Evolutionary conservation across 2,888 invertebrate species (phyloP), one percentile per base, ranked within the genome.

Genomic region (Bombyx huttoni): DNA sequence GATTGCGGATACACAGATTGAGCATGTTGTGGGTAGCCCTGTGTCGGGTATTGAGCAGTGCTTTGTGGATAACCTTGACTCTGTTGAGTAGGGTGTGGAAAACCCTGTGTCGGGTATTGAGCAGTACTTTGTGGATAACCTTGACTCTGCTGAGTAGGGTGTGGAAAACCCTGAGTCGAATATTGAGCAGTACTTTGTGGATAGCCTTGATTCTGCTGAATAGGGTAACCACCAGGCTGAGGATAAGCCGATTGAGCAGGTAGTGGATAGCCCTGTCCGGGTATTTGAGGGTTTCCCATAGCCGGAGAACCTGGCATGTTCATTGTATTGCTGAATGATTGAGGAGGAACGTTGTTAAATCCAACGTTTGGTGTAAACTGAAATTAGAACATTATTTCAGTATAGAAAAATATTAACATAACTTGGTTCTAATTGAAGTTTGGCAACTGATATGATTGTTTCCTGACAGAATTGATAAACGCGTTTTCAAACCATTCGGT

Each of bases 251-350:
- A 57, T 56, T 67, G 65, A 58, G 66, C 56, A 52, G 73, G 69
- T 24, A 24, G 40, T 8, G 40, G 40, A 40, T 40, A 40, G 40
- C 40, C 9, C 12, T 40, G 40, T 40, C 40, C 40, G 24, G 24
- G 24, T 24, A 24, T 5, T 40, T 40, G 67, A 10, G 86, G 85
- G 62, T 84, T 86, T 7, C 87, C 87, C 67, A 75, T 75, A 9
- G 81, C 78, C 10, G 84, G 82, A 51, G 85, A 67, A 24, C 89
- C 88, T 0, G 78, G 81, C 81, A 84, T 85, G 48, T 88, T 89
- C 79, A 79, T 70, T 12, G 88, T 86, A 60, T 86, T 88, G 34
- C 87, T 89, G 56, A 89, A 89, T 8, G 88, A 86, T 60, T 89
- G 89, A 54, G 89, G 89, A 54, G 87, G 86, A 13, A 71, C 59